A percentile compares a stretch with the other conserved stretches of the same genome.
phyloP scores from a whole-genome alignment of 2,797 vertebrate genomes.

The Artibeus jamaicensis region DNA sequence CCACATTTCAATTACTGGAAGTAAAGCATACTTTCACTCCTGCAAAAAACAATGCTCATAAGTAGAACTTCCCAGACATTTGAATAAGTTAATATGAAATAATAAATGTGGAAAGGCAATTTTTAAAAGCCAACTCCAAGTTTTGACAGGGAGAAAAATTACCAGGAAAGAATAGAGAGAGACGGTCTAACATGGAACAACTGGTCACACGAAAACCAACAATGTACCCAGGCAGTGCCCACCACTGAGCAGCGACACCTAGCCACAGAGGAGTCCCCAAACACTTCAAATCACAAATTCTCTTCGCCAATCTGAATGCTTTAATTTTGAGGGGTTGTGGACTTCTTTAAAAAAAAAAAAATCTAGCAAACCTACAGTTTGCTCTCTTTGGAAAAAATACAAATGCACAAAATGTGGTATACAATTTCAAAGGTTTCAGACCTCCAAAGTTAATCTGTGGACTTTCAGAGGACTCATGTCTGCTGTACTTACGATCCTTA shows the following conservation, averaged over 20 bases:
- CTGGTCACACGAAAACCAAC: neutral
- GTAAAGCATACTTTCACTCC: neutral
- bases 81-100: neutral
- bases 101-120: neutral
- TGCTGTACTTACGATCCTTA: neutral
- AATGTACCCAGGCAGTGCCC: neutral
- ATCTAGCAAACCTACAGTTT: neutral
- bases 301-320: neutral
- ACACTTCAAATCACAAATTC: neutral
- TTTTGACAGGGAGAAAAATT: neutral
- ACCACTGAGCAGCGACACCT: neutral
- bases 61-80: neutral
- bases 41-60: neutral
- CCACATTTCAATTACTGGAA: neutral
- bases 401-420: neutral
- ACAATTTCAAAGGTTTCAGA: neutral
- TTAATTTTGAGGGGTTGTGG: neutral
- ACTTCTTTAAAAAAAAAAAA: neutral
- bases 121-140: constrained; percentile 23
- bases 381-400: neutral
- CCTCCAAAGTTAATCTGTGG: neutral
- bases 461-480: neutral
- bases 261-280: neutral
- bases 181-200: neutral
- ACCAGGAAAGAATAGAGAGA: neutral